A percentile compares a stretch with the other conserved stretches of the same genome.
These are phyloP conservation scores for Micoletzkya japonica DNA, from an alignment of 2,888 invertebrate species.

Conservation along the genomic window DNA sequence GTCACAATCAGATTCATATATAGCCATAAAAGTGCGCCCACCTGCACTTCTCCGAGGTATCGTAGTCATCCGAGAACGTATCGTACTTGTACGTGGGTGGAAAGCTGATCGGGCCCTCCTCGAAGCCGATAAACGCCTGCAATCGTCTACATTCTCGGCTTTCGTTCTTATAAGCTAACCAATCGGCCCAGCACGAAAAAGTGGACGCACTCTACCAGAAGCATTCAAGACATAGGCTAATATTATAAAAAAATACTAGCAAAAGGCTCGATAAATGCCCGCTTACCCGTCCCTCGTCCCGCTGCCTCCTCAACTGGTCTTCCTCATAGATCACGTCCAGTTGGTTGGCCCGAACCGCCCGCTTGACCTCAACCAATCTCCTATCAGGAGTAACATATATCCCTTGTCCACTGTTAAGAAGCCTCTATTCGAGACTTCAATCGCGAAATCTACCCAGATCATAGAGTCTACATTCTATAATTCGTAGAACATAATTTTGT, in stretches of 20 bases:
- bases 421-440: background rate
- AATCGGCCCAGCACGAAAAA: background rate
- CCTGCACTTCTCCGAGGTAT: constrained; percentile 90
- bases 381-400: background rate
- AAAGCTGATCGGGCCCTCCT: constrained; percentile 87
- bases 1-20: background rate
- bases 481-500: background rate
- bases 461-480: background rate
- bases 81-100: constrained; percentile 98
- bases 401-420: background rate
- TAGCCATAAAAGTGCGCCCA: background rate
- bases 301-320: constrained; percentile 80
- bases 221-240: background rate
- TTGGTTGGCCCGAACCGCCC: constrained; percentile 78
- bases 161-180: background rate
- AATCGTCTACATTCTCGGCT: constrained; percentile 17
- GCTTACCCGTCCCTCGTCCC: constrained; percentile 64
- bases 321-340: constrained; percentile 77
- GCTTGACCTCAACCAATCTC: constrained; percentile 72
- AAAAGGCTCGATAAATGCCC: background rate
- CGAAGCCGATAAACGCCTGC: constrained; percentile 84
- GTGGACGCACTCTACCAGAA: background rate
- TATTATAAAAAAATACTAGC: background rate
- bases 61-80: constrained; percentile 95
- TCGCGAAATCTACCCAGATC: background rate